Evolutionary conservation across 2,113 vertebrate genomes (phyloP).

Genomic region (Podocnemis expansa): DNA sequence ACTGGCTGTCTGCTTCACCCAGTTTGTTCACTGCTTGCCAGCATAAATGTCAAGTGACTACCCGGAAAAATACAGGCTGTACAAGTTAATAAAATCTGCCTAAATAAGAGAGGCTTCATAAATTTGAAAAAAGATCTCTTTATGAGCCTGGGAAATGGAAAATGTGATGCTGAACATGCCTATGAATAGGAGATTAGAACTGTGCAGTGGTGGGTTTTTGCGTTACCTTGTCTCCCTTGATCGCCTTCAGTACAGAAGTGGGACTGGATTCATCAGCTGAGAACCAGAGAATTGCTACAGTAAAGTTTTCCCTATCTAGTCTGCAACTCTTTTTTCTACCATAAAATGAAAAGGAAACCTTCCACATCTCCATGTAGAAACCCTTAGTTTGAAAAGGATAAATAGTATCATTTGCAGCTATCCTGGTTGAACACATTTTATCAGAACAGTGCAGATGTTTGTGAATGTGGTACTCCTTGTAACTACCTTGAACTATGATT

Average conservation of each 20-base stretch:
- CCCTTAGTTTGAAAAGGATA: background rate
- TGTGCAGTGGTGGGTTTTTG: background rate
- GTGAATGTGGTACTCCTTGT: background rate
- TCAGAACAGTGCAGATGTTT: background rate
- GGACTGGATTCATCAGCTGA: background rate
- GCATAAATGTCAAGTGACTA: background rate
- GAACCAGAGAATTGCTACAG: background rate
- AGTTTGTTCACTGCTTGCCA: background rate
- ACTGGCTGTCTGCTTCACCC: background rate
- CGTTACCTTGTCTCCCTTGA: background rate
- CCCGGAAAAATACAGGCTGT: background rate
- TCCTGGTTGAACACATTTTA: background rate
- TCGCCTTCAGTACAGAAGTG: background rate
- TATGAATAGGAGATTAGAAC: background rate
- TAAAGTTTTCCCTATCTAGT: background rate
- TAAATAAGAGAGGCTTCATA: background rate
- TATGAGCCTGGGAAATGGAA: background rate
- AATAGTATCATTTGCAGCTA: background rate
- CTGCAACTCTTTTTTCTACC: background rate
- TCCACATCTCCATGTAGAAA: background rate
- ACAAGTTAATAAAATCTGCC: background rate
- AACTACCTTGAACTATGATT: background rate
- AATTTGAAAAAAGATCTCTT: background rate
- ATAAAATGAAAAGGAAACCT: background rate
- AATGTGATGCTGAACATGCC: background rate